Base-by-base conservation (phyloP, 2,888 invertebrate genomes). In the Noctua pronuba region DNA sequence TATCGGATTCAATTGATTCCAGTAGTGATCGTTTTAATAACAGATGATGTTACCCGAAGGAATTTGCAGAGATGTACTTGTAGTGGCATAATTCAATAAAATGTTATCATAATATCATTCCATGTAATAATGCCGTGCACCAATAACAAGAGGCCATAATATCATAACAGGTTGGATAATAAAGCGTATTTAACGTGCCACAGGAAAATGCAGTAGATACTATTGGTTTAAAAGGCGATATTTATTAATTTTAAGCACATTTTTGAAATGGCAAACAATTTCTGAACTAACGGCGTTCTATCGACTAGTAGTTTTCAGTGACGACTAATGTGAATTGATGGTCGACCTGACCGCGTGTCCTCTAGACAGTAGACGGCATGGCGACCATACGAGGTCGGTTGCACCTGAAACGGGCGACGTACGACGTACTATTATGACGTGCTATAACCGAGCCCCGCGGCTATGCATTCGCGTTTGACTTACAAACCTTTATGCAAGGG, bases 311-410 rank as follows among this genome's bases (percentile, higher is more conserved):
- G 74, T 79, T 80, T 79, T 69, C 76, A 83, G 72, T 85, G 77
- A 79, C 80, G 83, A 83, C 81, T 83, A 86, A 86, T 84, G 79
- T 83, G 82, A 87, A 88, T 86, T 86, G 86, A 85, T 88, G 90
- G 90, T 83, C 89, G 88, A 77, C 75, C 84, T 88, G 93, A 89
- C 94, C 94, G 88, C 77, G 81, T 90, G 94, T 86, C 94, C 94
- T 94, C 94, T 92, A 94, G 94, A 94, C 94, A 84, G 88, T 88
- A 93, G 92, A 92, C 93, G 87, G 91, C 90, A 92, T 92, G 92
- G 93, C 92, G 92, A 90, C 91, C 92, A 90, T 92, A 77, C 90
- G 89, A 89, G 91, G 91, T 91, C 90, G 86, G 71, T 78, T 89
- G 90, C 88, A 92, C 90, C 91, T 91, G 88, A 91, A 88, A 87